These are phyloP conservation scores for Antheraea yamamai DNA, from an alignment of 2,888 invertebrate genomes.

Conservation along the genomic window DNA sequence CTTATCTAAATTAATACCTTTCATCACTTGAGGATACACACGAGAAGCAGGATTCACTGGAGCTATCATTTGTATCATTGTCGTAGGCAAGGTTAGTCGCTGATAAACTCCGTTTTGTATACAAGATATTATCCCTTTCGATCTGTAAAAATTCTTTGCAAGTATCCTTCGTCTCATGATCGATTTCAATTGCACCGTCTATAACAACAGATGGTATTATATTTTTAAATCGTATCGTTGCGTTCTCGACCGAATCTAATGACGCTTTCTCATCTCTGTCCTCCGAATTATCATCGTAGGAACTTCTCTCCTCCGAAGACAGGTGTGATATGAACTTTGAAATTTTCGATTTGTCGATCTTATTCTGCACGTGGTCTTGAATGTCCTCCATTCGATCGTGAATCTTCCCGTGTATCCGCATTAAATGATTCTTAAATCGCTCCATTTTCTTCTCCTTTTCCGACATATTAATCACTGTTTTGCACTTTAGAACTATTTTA, in stretches of 20 bases:
- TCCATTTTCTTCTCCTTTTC: slow-evolving; percentile 68
- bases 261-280: slow-evolving; percentile 41
- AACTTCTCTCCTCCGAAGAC: slow-evolving; percentile 64
- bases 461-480: slow-evolving; percentile 42
- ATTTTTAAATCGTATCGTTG: slow-evolving; percentile 25
- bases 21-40: slow-evolving; percentile 64
- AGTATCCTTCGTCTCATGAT: slow-evolving; percentile 46
- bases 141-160: slow-evolving; percentile 61
- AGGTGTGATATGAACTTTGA: slow-evolving; percentile 63
- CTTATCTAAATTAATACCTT: slow-evolving; percentile 47
- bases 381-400: slow-evolving; percentile 71
- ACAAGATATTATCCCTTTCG: slow-evolving; percentile 59
- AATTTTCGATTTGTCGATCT: slow-evolving; percentile 59
- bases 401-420: slow-evolving; percentile 68
- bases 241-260: slow-evolving; percentile 42
- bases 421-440: slow-evolving; percentile 57
- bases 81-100: slow-evolving; percentile 58
- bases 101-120: slow-evolving; percentile 55
- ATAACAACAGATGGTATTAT: slow-evolving; percentile 64
- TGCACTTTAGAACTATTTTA: slow-evolving; percentile 17
- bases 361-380: slow-evolving; percentile 70
- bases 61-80: slow-evolving; percentile 50
- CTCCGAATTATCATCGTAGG: slow-evolving; percentile 44
- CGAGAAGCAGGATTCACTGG: slow-evolving; percentile 64
- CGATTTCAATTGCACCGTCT: slow-evolving; percentile 48